A percentile compares a stretch with the other conserved stretches of the same genome.
Evolutionary conservation across 2,113 vertebrate genomes (phyloP).

Genomic region (Mugil cephalus): DNA sequence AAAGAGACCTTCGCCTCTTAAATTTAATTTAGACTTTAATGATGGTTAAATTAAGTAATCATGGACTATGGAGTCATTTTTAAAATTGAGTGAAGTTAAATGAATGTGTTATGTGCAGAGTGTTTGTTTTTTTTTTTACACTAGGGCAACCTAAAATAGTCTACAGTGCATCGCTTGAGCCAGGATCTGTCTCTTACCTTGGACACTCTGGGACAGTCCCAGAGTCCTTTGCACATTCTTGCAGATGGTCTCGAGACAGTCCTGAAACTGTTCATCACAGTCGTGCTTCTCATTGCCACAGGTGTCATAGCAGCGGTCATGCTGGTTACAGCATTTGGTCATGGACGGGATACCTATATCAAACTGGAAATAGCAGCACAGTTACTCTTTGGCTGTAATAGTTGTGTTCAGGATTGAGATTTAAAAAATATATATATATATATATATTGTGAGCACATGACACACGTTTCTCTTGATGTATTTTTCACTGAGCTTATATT

Average conservation of each 20-base stretch:
- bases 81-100: too few relatives aligned
- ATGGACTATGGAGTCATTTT: too few relatives aligned
- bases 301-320: constrained; percentile 95
- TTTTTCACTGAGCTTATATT: too few relatives aligned
- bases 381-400: not conserved
- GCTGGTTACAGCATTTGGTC: constrained; percentile 97
- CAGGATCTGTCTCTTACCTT: constrained; percentile 83
- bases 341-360: constrained; percentile 97
- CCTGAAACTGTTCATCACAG: constrained; percentile 93
- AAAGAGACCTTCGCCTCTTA: too few relatives aligned
- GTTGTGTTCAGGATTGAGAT: not conserved
- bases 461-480: too few relatives aligned
- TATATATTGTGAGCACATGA: not conserved
- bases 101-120: too few relatives aligned
- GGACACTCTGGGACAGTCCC: constrained; percentile 89
- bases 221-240: constrained; percentile 92
- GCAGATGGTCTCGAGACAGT: constrained; percentile 94
- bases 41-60: too few relatives aligned
- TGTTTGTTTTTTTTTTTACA: too few relatives aligned
- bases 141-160: too few relatives aligned
- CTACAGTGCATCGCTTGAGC: too few relatives aligned
- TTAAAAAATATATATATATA: not conserved
- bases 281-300: constrained; percentile 92
- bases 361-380: constrained; percentile 82
- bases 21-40: too few relatives aligned